Conservation (phyloP, 2,888 invertebrate genomes). For the Eupithecia centaureata region DNA sequence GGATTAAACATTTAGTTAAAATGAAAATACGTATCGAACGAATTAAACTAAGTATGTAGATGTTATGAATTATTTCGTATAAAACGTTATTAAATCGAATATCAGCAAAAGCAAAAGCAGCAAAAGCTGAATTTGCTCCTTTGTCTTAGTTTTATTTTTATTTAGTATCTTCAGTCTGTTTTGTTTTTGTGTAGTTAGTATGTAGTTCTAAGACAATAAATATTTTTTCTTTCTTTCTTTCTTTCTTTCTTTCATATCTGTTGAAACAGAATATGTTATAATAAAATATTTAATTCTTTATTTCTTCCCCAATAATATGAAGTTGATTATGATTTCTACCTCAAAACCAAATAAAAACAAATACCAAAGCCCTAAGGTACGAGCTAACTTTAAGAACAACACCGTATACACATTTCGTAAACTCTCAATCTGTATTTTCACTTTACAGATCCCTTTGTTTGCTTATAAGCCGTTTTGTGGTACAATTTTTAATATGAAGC, state of each 20-base stretch:
- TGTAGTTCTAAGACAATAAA: too few relatives aligned
- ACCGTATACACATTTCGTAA: slow-evolving; percentile 53
- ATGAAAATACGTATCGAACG: too few relatives aligned
- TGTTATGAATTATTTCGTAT: not conserved
- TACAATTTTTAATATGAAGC: slow-evolving; percentile 34
- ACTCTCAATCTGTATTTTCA: slow-evolving; percentile 64
- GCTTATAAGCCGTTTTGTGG: slow-evolving; percentile 51
- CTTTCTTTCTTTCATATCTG: too few relatives aligned
- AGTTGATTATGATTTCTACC: not conserved
- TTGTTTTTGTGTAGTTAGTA: too few relatives aligned
- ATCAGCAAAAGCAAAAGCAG: too few relatives aligned
- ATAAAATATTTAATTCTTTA: not conserved
- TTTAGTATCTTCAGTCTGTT: too few relatives aligned
- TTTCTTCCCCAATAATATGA: not conserved
- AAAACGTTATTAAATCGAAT: not conserved
- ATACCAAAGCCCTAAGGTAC: slow-evolving; percentile 29
- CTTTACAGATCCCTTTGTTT: slow-evolving; percentile 60
- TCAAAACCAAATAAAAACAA: not conserved
- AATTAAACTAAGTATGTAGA: not conserved
- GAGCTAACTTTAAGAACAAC: slow-evolving; percentile 10
- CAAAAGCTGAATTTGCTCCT: too few relatives aligned
- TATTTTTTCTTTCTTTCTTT: too few relatives aligned
- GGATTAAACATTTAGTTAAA: not conserved
- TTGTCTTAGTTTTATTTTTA: too few relatives aligned
- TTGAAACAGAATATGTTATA: not conserved